phyloP scores from a whole-genome alignment of 2,113 vertebrate species.

The Ailuropoda melanoleuca region DNA sequence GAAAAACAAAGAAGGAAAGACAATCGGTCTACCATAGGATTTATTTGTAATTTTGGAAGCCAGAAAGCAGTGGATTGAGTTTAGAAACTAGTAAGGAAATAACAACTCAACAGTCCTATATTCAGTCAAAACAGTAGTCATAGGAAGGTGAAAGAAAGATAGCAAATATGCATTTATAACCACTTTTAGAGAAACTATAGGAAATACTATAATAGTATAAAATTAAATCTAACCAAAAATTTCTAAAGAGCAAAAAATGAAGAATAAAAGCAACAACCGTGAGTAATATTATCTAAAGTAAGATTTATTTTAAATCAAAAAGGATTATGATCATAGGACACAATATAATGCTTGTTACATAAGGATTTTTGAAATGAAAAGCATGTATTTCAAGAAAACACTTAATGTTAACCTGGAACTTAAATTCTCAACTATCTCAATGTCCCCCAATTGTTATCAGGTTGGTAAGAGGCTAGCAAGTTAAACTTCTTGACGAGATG shows the following conservation, averaged over 20 bases:
- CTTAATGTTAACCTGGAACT: not conserved
- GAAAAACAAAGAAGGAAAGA: not conserved
- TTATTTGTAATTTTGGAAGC: not conserved
- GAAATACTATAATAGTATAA: not conserved
- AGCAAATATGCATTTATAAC: not conserved
- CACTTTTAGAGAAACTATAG: not conserved
- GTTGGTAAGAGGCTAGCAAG: not conserved
- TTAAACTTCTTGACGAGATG: not conserved
- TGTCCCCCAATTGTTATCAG: not conserved
- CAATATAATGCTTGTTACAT: not conserved
- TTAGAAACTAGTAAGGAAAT: not conserved
- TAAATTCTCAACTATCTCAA: not conserved
- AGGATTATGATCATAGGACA: not conserved
- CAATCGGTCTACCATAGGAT: not conserved
- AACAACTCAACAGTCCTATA: not conserved
- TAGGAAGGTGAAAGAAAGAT: not conserved
- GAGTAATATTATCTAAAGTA: not conserved
- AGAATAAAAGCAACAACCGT: not conserved
- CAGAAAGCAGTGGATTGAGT: not conserved
- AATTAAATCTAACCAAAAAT: not conserved
- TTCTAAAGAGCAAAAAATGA: not conserved
- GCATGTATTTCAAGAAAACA: not conserved
- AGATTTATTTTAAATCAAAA: not conserved
- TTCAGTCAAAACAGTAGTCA: not conserved
- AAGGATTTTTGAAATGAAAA: not conserved